Evolutionary conservation across 2,113 vertebrate genomes (phyloP).

Genomic region (Oxygymnocypris stewartii): DNA sequence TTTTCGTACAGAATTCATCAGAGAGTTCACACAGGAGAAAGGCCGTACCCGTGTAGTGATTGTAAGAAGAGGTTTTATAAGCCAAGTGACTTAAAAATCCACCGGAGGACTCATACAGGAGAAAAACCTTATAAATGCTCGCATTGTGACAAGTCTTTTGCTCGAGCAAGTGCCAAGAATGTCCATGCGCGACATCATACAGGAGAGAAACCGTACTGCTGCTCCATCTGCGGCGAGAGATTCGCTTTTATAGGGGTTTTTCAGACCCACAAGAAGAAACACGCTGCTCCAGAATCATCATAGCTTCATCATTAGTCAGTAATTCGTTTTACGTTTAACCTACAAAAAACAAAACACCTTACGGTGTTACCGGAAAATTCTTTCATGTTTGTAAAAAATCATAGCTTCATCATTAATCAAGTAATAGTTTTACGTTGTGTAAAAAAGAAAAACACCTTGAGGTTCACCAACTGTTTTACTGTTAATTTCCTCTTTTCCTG

Average conservation of each 20-base stretch:
- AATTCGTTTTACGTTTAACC: background rate
- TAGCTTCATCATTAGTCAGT: background rate
- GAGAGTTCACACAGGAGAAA: slow-evolving; percentile 16
- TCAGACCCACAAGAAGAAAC: background rate
- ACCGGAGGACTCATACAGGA: slow-evolving; percentile 46
- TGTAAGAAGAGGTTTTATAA: slow-evolving; percentile 43
- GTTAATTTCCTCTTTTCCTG: too few species aligned
- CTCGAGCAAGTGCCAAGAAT: background rate
- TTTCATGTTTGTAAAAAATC: background rate
- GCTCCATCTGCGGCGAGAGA: background rate
- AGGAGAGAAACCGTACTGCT: background rate
- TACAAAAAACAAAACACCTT: background rate
- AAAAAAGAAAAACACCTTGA: background rate
- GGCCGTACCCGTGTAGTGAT: slow-evolving; percentile 42
- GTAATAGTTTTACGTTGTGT: background rate
- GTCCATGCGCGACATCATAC: background rate
- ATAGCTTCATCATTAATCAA: background rate
- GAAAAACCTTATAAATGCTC: slow-evolving; percentile 48
- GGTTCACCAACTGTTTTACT: too few species aligned
- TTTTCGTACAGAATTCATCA: slow-evolving; percentile 10
- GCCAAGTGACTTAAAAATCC: background rate
- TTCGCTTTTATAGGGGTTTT: background rate
- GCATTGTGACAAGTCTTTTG: slow-evolving; percentile 42
- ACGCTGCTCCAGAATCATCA: background rate
- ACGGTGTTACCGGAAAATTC: background rate